A percentile compares a stretch with the other conserved stretches of the same genome.
phyloP scores from a whole-genome alignment of 1,140 invertebrate genomes.

The Kradibia gibbosae region DNA sequence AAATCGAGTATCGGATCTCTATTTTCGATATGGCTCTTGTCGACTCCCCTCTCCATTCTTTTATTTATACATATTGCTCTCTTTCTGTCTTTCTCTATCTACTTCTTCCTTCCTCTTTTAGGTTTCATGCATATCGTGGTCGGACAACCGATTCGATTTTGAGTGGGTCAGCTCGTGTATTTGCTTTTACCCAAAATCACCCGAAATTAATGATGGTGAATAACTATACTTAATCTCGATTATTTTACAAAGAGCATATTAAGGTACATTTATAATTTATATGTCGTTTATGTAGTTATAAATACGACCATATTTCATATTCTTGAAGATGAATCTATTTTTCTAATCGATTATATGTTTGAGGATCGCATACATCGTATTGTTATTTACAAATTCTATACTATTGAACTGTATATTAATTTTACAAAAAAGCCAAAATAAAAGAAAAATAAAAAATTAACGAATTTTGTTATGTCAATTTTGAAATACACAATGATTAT shows the following conservation, averaged over 20 bases:
- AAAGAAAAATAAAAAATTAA: no score
- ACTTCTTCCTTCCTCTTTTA: neutral
- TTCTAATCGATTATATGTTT: neutral
- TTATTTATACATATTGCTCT: neutral
- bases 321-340: neutral
- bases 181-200: slow-evolving; percentile 20
- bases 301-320: neutral
- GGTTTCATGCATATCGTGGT: slow-evolving; percentile 1
- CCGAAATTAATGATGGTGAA: slow-evolving; percentile 11
- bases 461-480: no score
- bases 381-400: neutral
- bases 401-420: no score
- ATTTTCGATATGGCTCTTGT: slow-evolving; percentile 25
- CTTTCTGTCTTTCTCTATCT: neutral
- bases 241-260: neutral
- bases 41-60: neutral
- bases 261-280: neutral
- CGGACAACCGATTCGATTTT: slow-evolving; percentile 35
- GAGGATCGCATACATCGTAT: neutral
- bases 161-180: neutral
- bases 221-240: neutral
- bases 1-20: slow-evolving; percentile 36
- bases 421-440: no score
- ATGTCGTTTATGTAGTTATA: neutral
- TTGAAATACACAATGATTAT: no score